Percentiles rank a stretch among this genome's conserved stretches.
phyloP scores from a whole-genome alignment of 35 echinoderm and acorn worm genomes.

The Apostichopus californicus region DNA sequence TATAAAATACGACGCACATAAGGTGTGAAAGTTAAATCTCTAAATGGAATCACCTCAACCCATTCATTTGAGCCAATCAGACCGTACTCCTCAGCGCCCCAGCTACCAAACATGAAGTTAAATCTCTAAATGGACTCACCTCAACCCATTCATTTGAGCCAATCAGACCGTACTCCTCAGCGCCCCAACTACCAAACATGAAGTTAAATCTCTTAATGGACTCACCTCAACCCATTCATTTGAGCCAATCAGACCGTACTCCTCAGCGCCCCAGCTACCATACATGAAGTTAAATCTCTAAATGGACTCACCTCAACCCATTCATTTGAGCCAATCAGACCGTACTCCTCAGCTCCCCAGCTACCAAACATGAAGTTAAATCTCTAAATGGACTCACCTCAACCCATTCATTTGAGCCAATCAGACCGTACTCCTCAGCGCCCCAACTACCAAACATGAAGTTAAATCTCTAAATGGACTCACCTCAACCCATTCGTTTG shows the following conservation, averaged over 20 bases:
- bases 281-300: constrained; percentile 51
- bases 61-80: constrained; percentile 94
- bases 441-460: constrained; percentile 91
- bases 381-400: constrained; percentile 62
- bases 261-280: constrained; percentile 88
- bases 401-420: constrained; percentile 94
- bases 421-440: constrained; percentile 83
- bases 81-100: constrained; percentile 91
- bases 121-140: neutral
- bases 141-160: constrained; percentile 55
- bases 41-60: constrained; percentile 97
- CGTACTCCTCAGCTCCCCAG: constrained; percentile 66
- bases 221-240: constrained; percentile 97
- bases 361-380: constrained; percentile 56
- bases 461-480: neutral
- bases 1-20: no score
- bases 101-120: constrained; percentile 74
- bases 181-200: constrained; percentile 53
- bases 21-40: no score
- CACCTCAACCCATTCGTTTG: constrained; percentile 97
- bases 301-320: neutral
- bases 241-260: constrained; percentile 83
- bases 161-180: constrained; percentile 85
- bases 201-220: neutral
- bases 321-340: constrained; percentile 78